Evolutionary conservation across 2,797 vertebrate genomes (phyloP).

Genomic region (Hylomyscus alleni): DNA sequence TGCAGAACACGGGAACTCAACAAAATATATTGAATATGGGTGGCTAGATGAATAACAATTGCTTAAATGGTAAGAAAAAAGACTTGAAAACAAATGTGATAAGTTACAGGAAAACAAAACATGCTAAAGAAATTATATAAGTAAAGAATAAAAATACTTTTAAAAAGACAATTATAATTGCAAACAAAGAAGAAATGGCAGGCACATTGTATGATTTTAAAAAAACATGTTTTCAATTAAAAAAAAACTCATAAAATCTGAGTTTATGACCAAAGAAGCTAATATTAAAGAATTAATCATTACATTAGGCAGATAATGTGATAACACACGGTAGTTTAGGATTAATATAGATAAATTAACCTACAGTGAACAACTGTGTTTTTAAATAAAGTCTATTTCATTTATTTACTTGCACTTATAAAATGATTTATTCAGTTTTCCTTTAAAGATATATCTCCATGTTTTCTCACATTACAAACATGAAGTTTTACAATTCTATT

Average conservation of each 20-base stretch:
- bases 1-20: not conserved
- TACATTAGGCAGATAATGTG: slow-evolving; percentile 4
- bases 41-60: not conserved
- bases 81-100: slow-evolving; percentile 13
- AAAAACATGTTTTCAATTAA: slow-evolving; percentile 63
- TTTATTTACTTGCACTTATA: slow-evolving; percentile 56
- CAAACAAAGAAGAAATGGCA: not conserved
- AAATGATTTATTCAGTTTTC: slow-evolving; percentile 42
- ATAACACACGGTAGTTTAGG: slow-evolving; percentile 50
- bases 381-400: slow-evolving; percentile 69
- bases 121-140: slow-evolving; percentile 17
- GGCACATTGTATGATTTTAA: not conserved
- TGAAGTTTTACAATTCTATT: slow-evolving; percentile 64
- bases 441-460: slow-evolving; percentile 58
- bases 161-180: slow-evolving; percentile 37
- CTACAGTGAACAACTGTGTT: slow-evolving; percentile 55
- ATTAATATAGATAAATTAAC: slow-evolving; percentile 66
- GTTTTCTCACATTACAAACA: slow-evolving; percentile 68
- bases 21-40: not conserved
- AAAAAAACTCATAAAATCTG: slow-evolving; percentile 60
- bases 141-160: slow-evolving; percentile 40
- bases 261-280: slow-evolving; percentile 49
- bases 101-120: not conserved
- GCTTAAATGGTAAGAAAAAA: slow-evolving; percentile 53
- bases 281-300: slow-evolving; percentile 51